These are phyloP conservation scores for Psilopogon haemacephalus DNA, from an alignment of 2,113 vertebrate species.

Conservation along the genomic window DNA sequence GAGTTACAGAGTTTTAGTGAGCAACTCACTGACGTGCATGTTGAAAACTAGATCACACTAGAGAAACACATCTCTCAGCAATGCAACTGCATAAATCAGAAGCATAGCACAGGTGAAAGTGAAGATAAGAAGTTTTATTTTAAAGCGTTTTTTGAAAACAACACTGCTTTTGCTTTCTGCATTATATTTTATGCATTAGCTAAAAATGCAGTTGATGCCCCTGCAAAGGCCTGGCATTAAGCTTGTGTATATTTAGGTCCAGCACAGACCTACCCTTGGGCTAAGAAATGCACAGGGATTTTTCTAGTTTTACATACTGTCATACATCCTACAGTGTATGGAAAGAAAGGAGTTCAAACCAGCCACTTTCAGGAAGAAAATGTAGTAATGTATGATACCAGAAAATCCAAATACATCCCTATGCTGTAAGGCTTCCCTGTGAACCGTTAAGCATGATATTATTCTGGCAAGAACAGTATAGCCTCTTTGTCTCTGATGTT, in stretches of 20 bases:
- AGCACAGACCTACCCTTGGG: neutral
- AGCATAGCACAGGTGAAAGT: neutral
- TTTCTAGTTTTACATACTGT: neutral
- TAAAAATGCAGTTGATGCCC: neutral
- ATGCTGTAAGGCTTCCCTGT: neutral
- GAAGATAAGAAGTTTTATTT: constrained; percentile 27
- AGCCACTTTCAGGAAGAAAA: neutral
- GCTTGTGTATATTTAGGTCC: neutral
- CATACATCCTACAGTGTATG: neutral
- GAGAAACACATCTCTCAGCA: neutral
- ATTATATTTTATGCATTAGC: neutral
- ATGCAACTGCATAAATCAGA: neutral
- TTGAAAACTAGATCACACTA: neutral
- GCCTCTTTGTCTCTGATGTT: neutral
- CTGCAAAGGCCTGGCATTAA: neutral
- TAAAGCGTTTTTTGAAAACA: neutral
- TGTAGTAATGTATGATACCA: neutral
- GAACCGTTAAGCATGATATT: neutral
- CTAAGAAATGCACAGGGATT: neutral
- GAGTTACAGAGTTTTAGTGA: neutral
- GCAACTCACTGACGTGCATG: neutral
- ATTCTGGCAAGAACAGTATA: neutral
- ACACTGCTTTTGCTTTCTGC: neutral
- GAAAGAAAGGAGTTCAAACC: neutral
- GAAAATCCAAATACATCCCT: constrained; percentile 4